Base-by-base conservation (phyloP, 2,797 vertebrate genomes). In the Gallirallus australis region DNA sequence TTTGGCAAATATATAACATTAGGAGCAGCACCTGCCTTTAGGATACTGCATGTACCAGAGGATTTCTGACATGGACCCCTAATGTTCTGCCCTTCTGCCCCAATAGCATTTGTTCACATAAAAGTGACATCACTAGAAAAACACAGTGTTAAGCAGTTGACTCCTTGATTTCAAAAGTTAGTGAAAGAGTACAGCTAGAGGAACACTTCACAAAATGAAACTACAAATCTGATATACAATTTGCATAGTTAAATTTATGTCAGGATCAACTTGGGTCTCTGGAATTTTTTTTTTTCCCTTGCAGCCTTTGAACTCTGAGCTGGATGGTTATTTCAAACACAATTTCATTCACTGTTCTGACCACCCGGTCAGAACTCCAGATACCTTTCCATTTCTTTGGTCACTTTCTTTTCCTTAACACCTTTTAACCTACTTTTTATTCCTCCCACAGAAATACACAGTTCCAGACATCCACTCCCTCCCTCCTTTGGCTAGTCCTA, bases 191-290 rank as follows among this genome's bases (percentile, higher is more conserved):
- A 57, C 19, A 57, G 80, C 54, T 86, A 82, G 31, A 76, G 57
- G 76, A 80, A 70, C 52, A 72, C 11, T 37, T 79, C 45, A 64
- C 28, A 81, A 76, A 80, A 71, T 28, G 23, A 78, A 66, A 73
- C 33, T 71, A 63, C n/a, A 72, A 80, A 87, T 59, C 25, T 31
- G 33, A 77, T 61, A 30, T 0, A 61, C 6, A 15, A 85, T 96
- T 95, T 95, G 91, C 86, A 95, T 92, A 94, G 96, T 92, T 92
- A 70, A 57, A 65, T 47, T 84, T 39, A 53, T 53, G n/a, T 60
- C 78, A 85, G 33, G 50, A 90, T 77, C 66, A 80, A 47, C 31
- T 71, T 65, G 19, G 7, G 31, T 61, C 66, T 53, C 54, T 72
- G 28, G 13, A 19, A 16, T 40, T 79, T 30, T 17, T 54, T 77